Base-by-base conservation (phyloP, 1,140 invertebrate species). In the Anagrus nilaparvatae region DNA sequence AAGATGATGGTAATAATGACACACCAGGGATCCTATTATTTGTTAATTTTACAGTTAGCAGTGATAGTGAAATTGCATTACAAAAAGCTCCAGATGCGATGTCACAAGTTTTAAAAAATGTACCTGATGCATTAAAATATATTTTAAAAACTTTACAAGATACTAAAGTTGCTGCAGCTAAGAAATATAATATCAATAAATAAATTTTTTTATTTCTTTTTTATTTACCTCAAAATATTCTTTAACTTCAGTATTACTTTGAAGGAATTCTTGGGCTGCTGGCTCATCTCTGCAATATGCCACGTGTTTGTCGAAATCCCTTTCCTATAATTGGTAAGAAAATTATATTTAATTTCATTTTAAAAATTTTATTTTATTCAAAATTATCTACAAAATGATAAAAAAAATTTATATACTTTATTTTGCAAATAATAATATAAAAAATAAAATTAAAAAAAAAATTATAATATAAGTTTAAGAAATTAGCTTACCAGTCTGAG, bases 231-330 rank as follows among this genome's bases (percentile, higher is more conserved):
- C 80, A 57, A 89, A 90, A 65, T 81, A 90, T 51, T 86, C 78
- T 41, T 74, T 75, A 17, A 82, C 76, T 42, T 76, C 71, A 2
- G 75, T 71, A 54, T 84, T 81, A 35, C 74, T 71, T 40, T 76
- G 72, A 14, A 94, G 71, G 51, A 91, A 79, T 48, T 84, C 78
- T 60, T 92, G 85, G 6, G 88, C 86, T 12, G 75, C 60, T 2
- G 86, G 84, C 65, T 93, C 87, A 55, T 90, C 84, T 60, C 81
- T 78, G 55, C 85, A 91, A 61, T 93, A 94, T 19, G 78, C 77
- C 14, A 91, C 88, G 64, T 94, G 89, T 58, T 89, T 87, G 67
- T 94, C 90, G 58, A 95, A 94, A 67, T 94, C 88, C 45, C 87
- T 70, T 72, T 93, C 88, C 76, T 81, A 47, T n/a, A 55, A 58